Conservation (phyloP, 2,888 invertebrate genomes). For the Noctua janthina region DNA sequence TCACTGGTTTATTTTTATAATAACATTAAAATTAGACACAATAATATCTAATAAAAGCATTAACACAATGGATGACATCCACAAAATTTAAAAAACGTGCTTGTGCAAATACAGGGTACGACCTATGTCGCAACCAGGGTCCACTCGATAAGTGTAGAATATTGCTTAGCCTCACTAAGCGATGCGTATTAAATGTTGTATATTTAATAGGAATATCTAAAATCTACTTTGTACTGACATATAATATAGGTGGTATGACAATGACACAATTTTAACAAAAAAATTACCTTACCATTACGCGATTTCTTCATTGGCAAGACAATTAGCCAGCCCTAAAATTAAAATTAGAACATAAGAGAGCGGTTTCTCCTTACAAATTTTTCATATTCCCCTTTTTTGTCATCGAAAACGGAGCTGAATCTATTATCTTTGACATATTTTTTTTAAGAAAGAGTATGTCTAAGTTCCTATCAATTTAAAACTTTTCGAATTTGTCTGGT, state of each 20-base stretch:
- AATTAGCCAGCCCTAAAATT: not conserved
- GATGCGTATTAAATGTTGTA: not conserved
- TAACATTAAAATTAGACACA: conserved; percentile 16
- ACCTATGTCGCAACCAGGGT: not conserved
- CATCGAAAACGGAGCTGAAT: too few relatives aligned
- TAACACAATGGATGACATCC: not conserved
- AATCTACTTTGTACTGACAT: conserved; percentile 6
- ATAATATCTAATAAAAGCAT: not conserved
- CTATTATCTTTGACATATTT: too few relatives aligned
- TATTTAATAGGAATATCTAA: not conserved
- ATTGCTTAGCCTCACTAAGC: not conserved
- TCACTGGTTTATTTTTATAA: conserved; percentile 6
- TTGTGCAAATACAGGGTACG: not conserved
- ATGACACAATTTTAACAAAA: not conserved
- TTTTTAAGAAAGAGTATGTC: too few relatives aligned
- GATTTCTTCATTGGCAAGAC: not conserved
- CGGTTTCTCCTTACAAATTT: too few relatives aligned
- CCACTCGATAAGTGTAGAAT: not conserved
- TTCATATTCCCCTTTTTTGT: too few relatives aligned
- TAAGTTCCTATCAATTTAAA: too few relatives aligned
- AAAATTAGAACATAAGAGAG: too few relatives aligned
- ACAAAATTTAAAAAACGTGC: not conserved
- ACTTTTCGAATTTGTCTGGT: too few relatives aligned
- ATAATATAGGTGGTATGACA: not conserved
- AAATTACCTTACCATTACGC: not conserved